Percentiles rank a stretch among this genome's conserved stretches.
phyloP scores from a whole-genome alignment of 1,140 invertebrate species.

The Drosophila athabasca region DNA sequence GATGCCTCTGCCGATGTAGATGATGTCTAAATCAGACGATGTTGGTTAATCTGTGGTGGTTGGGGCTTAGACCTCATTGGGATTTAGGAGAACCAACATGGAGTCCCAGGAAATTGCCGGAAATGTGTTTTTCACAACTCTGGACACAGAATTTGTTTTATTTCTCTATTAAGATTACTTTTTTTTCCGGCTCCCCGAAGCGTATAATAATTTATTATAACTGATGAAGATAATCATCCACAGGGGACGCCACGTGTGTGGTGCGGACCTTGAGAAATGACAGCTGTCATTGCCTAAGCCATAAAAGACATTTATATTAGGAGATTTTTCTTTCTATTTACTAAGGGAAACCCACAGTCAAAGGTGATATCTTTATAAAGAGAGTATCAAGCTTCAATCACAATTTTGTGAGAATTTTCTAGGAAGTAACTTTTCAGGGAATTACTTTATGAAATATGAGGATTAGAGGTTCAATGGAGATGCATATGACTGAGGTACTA shows the following conservation, averaged over 20 bases:
- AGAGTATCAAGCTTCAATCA: too few relatives aligned
- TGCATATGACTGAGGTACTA: too few relatives aligned
- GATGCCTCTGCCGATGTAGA: not conserved
- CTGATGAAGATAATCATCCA: too few relatives aligned
- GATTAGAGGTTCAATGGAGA: too few relatives aligned
- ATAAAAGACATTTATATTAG: not conserved
- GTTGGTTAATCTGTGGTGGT: conserved; percentile 1
- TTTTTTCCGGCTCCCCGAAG: not conserved
- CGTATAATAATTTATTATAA: conserved; percentile 6
- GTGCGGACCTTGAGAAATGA: not conserved
- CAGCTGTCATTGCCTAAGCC: conserved; percentile 2
- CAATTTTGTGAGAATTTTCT: too few relatives aligned
- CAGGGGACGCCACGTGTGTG: too few relatives aligned
- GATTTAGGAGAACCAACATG: too few relatives aligned
- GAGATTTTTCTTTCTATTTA: not conserved
- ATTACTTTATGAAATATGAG: too few relatives aligned
- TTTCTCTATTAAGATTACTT: conserved; percentile 5
- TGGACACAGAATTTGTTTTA: not conserved
- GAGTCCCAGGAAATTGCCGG: conserved; percentile 39
- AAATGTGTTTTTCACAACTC: conserved; percentile 24
- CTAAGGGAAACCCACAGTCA: too few relatives aligned
- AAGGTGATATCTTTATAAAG: too few relatives aligned
- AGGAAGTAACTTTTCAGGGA: too few relatives aligned
- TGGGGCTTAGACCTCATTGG: conserved; percentile 1
- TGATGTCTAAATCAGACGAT: conserved; percentile 37